These are phyloP conservation scores for Galleria mellonella DNA, from an alignment of 1,140 invertebrate genomes.

Conservation along the genomic window DNA sequence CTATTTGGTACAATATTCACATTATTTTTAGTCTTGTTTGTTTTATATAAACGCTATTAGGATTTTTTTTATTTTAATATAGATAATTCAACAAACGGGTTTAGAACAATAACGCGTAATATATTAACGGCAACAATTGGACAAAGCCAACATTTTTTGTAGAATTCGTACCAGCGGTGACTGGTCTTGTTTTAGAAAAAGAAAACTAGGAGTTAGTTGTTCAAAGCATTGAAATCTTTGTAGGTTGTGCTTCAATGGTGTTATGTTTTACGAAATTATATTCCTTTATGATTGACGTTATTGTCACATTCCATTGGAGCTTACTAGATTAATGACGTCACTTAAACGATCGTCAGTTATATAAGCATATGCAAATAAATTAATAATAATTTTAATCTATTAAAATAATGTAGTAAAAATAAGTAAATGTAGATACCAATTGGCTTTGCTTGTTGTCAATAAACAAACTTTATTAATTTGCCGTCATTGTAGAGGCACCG, in stretches of 20 bases:
- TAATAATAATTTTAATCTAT: too few relatives aligned
- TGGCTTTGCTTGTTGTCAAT: not conserved
- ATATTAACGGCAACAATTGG: conserved; percentile 25
- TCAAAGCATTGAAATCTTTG: conserved; percentile 23
- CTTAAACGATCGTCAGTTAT: not conserved
- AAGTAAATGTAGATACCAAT: not conserved
- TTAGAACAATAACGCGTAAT: conserved; percentile 1
- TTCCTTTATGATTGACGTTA: not conserved
- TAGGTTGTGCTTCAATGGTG: conserved; percentile 13
- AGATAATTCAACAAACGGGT: too few relatives aligned
- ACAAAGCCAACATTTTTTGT: conserved; percentile 27
- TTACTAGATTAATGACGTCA: too few relatives aligned
- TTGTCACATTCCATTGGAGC: too few relatives aligned
- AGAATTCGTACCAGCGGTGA: conserved; percentile 11
- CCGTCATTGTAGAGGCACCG: conserved; percentile 15
- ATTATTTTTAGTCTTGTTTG: too few relatives aligned
- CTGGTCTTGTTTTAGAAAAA: conserved; percentile 22
- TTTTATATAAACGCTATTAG: too few relatives aligned
- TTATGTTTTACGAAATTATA: not conserved
- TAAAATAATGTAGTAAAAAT: not conserved
- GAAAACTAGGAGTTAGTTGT: conserved; percentile 25
- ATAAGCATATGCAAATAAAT: too few relatives aligned
- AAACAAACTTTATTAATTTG: not conserved
- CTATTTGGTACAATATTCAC: too few relatives aligned
- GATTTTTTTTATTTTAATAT: too few relatives aligned